A percentile compares a stretch with the other conserved stretches of the same genome.
phyloP scores from a whole-genome alignment of 2,113 vertebrate species.

The Hemichromis elongatus region DNA sequence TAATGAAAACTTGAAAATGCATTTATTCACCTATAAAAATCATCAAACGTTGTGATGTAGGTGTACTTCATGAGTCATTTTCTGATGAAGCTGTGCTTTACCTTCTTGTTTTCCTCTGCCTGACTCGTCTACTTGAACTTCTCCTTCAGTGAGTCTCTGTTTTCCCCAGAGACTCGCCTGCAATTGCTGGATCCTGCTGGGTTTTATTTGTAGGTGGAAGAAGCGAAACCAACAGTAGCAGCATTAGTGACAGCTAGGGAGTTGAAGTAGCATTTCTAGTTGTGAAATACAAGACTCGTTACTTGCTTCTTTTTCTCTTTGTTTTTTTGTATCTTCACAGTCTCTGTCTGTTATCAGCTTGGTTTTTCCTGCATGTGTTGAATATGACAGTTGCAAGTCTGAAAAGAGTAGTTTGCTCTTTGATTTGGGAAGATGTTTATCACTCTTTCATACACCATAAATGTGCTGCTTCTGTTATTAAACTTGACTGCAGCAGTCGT shows the following conservation, averaged over 20 bases:
- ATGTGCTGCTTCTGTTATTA: not conserved
- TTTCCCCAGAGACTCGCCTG: not conserved
- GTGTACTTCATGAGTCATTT: not conserved
- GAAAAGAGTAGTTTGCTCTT: not conserved
- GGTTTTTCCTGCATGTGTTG: not conserved
- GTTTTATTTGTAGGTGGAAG: slow-evolving; percentile 18
- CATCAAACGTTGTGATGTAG: not conserved
- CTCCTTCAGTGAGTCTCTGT: not conserved
- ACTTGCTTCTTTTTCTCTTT: not conserved
- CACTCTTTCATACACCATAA: not conserved
- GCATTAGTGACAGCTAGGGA: not conserved
- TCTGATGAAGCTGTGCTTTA: not conserved
- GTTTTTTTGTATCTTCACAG: not conserved
- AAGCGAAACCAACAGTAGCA: not conserved
- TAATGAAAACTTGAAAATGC: not conserved
- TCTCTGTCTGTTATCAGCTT: not conserved
- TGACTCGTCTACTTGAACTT: not conserved
- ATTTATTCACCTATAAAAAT: not conserved
- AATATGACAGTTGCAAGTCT: not conserved
- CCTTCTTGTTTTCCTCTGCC: not conserved
- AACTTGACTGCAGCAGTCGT: not conserved
- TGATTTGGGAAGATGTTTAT: not conserved
- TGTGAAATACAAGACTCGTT: not conserved
- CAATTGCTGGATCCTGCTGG: slow-evolving; percentile 9
- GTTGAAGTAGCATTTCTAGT: not conserved